These are phyloP conservation scores for Brienomyrus brachyistius DNA, from an alignment of 2,113 vertebrate genomes.

Conservation along the genomic window DNA sequence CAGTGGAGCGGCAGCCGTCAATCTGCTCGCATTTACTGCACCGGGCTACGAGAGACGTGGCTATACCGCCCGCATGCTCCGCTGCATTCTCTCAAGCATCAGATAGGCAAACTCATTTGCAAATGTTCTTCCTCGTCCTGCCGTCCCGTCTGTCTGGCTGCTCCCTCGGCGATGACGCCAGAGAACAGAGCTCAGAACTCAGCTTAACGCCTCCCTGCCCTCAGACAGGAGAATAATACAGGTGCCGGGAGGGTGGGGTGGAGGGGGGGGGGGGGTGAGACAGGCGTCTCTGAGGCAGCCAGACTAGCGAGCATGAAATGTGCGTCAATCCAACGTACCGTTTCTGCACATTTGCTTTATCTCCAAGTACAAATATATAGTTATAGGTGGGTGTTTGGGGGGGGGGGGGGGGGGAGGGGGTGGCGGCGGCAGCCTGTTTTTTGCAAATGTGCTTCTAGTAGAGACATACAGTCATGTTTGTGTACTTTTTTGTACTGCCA, in stretches of 20 bases:
- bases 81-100: not conserved
- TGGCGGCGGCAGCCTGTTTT: slow-evolving; percentile 21
- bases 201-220: slow-evolving; percentile 39
- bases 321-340: slow-evolving; percentile 38
- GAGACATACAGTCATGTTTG: not conserved
- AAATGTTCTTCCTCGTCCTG: not conserved
- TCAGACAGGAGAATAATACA: slow-evolving; percentile 20
- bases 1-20: not conserved
- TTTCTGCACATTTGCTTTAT: slow-evolving; percentile 23
- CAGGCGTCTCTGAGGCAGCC: slow-evolving; percentile 36
- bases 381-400: not conserved
- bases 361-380: not conserved
- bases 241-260: slow-evolving; percentile 12
- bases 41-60: not conserved
- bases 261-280: slow-evolving; percentile 39
- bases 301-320: slow-evolving; percentile 21
- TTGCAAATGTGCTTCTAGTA: not conserved
- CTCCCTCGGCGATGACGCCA: slow-evolving; percentile 24
- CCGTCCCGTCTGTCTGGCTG: slow-evolving; percentile 29
- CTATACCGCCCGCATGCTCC: not conserved
- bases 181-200: not conserved
- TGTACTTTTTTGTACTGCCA: too few species aligned
- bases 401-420: not conserved
- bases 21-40: not conserved
- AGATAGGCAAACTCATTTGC: not conserved